Evolutionary conservation across 2,888 invertebrate genomes (phyloP).

Genomic region (Hirtodrosophila histrioides): DNA sequence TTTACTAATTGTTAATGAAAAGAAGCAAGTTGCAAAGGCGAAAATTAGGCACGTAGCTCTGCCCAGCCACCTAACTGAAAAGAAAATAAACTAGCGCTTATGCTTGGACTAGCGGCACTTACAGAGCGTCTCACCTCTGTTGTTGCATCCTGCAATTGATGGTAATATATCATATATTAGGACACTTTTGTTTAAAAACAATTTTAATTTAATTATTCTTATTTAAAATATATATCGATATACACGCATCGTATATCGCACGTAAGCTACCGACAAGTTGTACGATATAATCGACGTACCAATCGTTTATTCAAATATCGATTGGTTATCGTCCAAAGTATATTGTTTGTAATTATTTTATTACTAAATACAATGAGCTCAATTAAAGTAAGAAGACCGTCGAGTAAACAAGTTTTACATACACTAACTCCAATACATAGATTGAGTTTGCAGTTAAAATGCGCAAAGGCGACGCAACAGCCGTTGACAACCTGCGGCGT

Average conservation of each 20-base stretch:
- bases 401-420: background rate
- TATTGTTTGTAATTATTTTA: background rate
- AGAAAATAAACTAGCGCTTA: no score
- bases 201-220: no score
- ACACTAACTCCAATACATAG: conserved; percentile 73
- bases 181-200: no score
- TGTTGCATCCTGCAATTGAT: no score
- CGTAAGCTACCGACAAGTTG: background rate
- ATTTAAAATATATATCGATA: conserved; percentile 13
- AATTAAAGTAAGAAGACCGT: conserved; percentile 64
- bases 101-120: no score
- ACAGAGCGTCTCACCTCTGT: no score
- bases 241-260: background rate
- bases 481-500: conserved; percentile 66
- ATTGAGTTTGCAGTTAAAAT: conserved; percentile 89
- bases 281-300: background rate
- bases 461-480: conserved; percentile 85
- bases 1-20: no score
- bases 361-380: conserved; percentile 64
- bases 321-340: background rate
- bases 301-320: conserved; percentile 1
- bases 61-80: no score
- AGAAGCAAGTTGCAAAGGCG: no score
- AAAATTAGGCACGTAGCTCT: no score
- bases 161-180: no score